Conservation (phyloP, 2,888 invertebrate genomes). For the Polydrusus pterygomalis region DNA sequence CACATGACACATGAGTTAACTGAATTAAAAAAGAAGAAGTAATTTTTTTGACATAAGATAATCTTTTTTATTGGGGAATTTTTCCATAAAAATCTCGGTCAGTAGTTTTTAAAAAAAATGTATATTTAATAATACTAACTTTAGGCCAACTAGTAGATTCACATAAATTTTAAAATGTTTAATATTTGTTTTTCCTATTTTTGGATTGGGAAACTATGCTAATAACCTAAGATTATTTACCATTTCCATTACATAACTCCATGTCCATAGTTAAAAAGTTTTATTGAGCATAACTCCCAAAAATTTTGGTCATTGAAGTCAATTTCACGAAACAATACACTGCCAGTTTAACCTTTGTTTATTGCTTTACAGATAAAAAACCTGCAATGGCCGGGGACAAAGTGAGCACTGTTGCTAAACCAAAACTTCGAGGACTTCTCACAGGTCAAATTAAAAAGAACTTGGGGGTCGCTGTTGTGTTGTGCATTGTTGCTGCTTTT, state of each 20-base stretch:
- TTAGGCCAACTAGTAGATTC: background rate
- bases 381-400: conserved; percentile 46
- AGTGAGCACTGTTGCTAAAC: conserved; percentile 66
- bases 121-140: background rate
- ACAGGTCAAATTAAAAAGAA: conserved; percentile 77
- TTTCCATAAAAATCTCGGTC: no score
- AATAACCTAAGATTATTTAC: conserved; percentile 1
- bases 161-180: background rate
- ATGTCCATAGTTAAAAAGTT: no score
- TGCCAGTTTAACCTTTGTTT: background rate
- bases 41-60: background rate
- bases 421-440: conserved; percentile 83
- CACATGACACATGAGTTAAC: background rate
- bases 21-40: background rate
- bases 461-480: conserved; percentile 73
- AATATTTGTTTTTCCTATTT: background rate
- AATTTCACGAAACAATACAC: no score
- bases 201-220: background rate
- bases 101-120: no score
- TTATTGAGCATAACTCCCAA: no score
- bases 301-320: background rate
- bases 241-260: conserved; percentile 24
- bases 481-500: conserved; percentile 70
- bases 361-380: background rate
- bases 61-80: no score